These are phyloP conservation scores for Prostheceraeus crozeri DNA, from an alignment of 2,888 invertebrate species.

Conservation along the genomic window DNA sequence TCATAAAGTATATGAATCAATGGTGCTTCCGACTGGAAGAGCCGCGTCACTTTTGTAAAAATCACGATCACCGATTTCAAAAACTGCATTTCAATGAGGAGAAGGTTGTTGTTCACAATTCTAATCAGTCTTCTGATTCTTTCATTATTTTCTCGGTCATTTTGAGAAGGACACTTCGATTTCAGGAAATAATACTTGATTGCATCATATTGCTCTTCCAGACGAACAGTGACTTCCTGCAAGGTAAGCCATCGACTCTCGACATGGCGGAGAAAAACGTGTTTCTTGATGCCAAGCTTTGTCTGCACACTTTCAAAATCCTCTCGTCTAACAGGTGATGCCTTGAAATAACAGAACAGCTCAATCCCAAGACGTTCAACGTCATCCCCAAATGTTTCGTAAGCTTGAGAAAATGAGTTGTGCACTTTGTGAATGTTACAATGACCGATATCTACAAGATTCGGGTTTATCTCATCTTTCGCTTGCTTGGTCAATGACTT, in stretches of 20 bases:
- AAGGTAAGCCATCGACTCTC: conserved; percentile 10
- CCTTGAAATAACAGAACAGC: background rate
- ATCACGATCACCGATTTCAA: background rate
- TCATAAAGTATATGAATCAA: conserved; percentile 9
- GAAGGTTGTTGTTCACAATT: conserved; percentile 6
- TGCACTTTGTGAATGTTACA: conserved; percentile 19
- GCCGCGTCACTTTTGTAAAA: conserved; percentile 3
- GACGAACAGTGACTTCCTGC: conserved; percentile 4
- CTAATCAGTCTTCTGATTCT: conserved; percentile 3
- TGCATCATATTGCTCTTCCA: conserved; percentile 20
- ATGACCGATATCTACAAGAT: background rate
- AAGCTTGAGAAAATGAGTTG: background rate
- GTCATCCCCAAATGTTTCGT: conserved; percentile 2
- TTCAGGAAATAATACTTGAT: background rate
- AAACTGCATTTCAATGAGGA: conserved; percentile 15
- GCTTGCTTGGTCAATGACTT: conserved; percentile 2
- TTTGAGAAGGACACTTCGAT: background rate
- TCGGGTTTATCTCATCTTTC: background rate
- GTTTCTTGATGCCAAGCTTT: conserved; percentile 6
- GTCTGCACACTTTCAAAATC: conserved; percentile 6
- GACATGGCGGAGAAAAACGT: conserved; percentile 19
- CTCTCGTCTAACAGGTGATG: conserved; percentile 19
- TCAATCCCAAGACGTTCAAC: conserved; percentile 15
- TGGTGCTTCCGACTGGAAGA: conserved; percentile 16
- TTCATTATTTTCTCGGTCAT: background rate